Conservation (phyloP, 2,113 vertebrate species). For the Himantopus leucocephalus region DNA sequence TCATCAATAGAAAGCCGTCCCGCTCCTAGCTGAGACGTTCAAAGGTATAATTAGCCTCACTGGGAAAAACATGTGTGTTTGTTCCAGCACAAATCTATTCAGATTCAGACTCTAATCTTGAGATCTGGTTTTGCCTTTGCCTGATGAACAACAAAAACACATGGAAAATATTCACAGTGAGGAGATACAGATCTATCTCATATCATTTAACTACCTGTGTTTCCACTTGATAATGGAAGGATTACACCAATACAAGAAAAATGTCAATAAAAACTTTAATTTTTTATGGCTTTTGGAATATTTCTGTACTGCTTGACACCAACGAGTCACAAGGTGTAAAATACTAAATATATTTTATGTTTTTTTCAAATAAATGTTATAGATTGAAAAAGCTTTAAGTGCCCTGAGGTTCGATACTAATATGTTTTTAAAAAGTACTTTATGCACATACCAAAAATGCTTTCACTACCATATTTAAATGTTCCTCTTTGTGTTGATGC, state of each 20-base stretch:
- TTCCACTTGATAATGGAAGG: background rate
- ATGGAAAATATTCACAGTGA: background rate
- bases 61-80: background rate
- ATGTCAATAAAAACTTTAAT: background rate
- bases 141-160: background rate
- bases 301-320: background rate
- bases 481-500: background rate
- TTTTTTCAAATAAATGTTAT: background rate
- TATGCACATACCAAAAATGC: background rate
- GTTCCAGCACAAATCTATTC: background rate
- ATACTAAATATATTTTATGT: background rate
- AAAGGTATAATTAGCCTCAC: background rate
- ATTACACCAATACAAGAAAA: background rate
- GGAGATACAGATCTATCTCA: background rate
- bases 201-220: background rate
- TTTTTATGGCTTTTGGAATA: background rate
- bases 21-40: background rate
- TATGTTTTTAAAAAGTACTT: accelerated
- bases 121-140: background rate
- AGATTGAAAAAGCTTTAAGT: background rate
- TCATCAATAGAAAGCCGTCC: background rate
- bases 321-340: background rate
- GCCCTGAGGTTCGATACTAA: background rate
- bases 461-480: background rate
- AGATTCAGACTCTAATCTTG: background rate